Evolutionary conservation across 2,888 invertebrate species (phyloP), one percentile per base, ranked within the genome.

Genomic region (Ophraella communa): DNA sequence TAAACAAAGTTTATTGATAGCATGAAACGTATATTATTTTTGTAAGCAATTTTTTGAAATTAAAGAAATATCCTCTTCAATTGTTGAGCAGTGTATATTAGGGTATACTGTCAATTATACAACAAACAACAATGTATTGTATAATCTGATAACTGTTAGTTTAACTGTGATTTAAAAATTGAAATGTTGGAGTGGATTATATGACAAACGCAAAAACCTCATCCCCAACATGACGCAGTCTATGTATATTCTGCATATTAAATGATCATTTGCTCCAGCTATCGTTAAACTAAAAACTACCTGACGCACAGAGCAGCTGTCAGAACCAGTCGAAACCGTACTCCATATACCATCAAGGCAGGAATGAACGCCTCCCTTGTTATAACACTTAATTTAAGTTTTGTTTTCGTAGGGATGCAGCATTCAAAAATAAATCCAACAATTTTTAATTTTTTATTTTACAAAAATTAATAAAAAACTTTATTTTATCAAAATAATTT

Each of bases 341-440:
- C 51, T 58, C 64, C 63, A 27, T 49, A 65, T 65, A 68, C 60
- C 64, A 68, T 68, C 67, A 68, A 44, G 23, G 57, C 47, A 24
- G 62, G 61, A 64, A 66, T 61, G 60, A 62, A 53, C 45, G 56
- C 62, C 64, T 61, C 64, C 51, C 51, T 51, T 64, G 65, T 62
- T 58, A 66, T 67, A 68, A 68, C 69, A 66, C 68, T 70, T 72
- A 69, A 72, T 69, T 68, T 69, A 60, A 64, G 58, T 64, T 65
- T 68, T 57, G 67, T 68, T 67, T 68, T 65, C 61, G 62, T 59
- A 56, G 55, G 64, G 65, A 68, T 67, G 54, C 63, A 63, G 56
- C 63, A 62, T 62, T 21, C 23, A 57, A 45, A 52, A 58, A 62
- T 33, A 57, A 44, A 58, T 33, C 45, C 52, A 63, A 53, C 52